Evolutionary conservation across 2,113 vertebrate species (phyloP).

Genomic region (Colius striatus): DNA sequence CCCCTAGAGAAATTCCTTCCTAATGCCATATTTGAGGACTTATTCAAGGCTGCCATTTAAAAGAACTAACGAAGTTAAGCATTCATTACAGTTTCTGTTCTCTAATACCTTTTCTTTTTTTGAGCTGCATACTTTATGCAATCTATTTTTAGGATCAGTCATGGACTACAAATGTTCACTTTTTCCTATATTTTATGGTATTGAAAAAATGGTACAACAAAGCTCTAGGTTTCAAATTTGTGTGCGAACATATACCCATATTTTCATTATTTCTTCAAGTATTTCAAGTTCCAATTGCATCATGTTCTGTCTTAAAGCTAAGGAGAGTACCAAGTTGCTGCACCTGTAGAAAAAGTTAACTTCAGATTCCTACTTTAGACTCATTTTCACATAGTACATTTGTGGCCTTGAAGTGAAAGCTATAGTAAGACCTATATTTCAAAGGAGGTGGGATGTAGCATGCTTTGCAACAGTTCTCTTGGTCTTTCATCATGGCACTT

Average conservation of each 20-base stretch:
- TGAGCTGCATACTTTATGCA: neutral
- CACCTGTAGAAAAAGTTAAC: neutral
- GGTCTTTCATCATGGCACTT: neutral
- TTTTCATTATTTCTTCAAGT: neutral
- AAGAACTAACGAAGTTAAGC: neutral
- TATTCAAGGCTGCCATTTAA: neutral
- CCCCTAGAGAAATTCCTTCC: neutral
- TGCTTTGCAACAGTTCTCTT: neutral
- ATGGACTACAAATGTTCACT: neutral
- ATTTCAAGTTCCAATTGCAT: neutral
- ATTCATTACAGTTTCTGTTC: neutral
- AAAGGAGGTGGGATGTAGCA: neutral
- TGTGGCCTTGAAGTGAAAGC: neutral
- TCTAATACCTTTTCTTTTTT: neutral
- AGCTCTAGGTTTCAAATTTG: neutral
- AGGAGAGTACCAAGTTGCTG: neutral
- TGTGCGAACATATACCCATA: neutral
- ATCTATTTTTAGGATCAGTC: neutral
- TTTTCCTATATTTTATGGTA: accelerated
- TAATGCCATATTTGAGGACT: neutral
- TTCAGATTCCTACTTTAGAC: neutral
- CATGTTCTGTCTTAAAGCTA: neutral
- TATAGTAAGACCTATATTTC: neutral
- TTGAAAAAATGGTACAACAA: neutral
- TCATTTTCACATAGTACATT: neutral